These are phyloP conservation scores for Acronicta psi DNA, from an alignment of 2,888 invertebrate genomes.

Conservation along the genomic window DNA sequence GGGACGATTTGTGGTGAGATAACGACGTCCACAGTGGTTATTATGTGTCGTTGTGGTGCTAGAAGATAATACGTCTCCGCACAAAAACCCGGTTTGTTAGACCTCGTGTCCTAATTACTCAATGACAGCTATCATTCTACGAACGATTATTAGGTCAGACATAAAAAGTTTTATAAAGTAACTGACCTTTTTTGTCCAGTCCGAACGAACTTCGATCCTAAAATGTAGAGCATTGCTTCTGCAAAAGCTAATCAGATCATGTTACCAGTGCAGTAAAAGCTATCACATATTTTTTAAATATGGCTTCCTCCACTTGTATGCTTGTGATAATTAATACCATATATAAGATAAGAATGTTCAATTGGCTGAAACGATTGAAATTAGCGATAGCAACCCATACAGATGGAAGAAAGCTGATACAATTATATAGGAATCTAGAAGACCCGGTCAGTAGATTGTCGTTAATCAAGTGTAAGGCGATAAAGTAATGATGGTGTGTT, in stretches of 20 bases:
- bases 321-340: constrained; percentile 61
- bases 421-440: constrained; percentile 80
- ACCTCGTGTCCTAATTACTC: constrained; percentile 40
- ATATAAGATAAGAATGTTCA: constrained; percentile 62
- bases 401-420: constrained; percentile 77
- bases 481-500: constrained; percentile 60
- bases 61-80: constrained; percentile 42
- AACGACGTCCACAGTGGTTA: constrained; percentile 57
- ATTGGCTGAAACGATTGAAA: constrained; percentile 62
- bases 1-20: constrained; percentile 66
- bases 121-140: constrained; percentile 35
- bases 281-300: constrained; percentile 48
- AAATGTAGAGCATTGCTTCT: constrained; percentile 19
- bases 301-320: constrained; percentile 57
- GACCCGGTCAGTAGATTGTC: constrained; percentile 76
- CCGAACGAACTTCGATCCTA: constrained; percentile 2
- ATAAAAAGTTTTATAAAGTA: constrained; percentile 5
- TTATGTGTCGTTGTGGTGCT: constrained; percentile 50
- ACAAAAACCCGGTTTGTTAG: constrained; percentile 42
- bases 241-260: constrained; percentile 25
- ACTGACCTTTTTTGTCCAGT: background rate
- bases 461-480: constrained; percentile 73
- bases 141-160: constrained; percentile 34
- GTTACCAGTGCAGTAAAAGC: constrained; percentile 31
- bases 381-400: constrained; percentile 63